These are phyloP conservation scores for Anoplophora glabripennis DNA, from an alignment of 1,140 invertebrate species.

Conservation along the genomic window DNA sequence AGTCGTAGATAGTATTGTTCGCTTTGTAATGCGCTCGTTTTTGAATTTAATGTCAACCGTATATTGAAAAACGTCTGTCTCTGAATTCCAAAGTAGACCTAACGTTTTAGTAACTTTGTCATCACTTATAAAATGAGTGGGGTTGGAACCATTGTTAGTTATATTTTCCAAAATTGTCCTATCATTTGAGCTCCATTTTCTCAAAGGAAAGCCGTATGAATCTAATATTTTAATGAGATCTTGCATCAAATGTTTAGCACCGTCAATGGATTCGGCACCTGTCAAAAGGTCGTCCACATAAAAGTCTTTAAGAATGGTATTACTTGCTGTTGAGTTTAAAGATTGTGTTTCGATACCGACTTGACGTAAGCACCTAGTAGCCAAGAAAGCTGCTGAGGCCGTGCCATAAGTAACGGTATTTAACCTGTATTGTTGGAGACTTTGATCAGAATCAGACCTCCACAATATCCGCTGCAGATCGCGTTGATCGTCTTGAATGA, in stretches of 20 bases:
- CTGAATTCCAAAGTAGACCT: slow-evolving; percentile 19
- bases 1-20: slow-evolving; percentile 1
- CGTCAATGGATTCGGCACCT: slow-evolving; percentile 35
- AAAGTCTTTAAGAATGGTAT: slow-evolving; percentile 44
- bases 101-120: slow-evolving; percentile 32
- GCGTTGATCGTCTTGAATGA: slow-evolving; percentile 33
- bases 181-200: slow-evolving; percentile 37
- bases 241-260: slow-evolving; percentile 15
- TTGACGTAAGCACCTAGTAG: slow-evolving; percentile 40
- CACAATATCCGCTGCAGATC: slow-evolving; percentile 47
- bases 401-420: slow-evolving; percentile 44
- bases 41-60: no score
- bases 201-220: slow-evolving; percentile 26
- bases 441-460: slow-evolving; percentile 26
- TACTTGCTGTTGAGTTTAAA: slow-evolving; percentile 28
- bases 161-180: background rate
- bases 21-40: background rate
- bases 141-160: slow-evolving; percentile 7
- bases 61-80: no score
- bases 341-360: slow-evolving; percentile 27
- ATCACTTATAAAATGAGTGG: slow-evolving; percentile 15
- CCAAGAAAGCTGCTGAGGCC: slow-evolving; percentile 39
- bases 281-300: slow-evolving; percentile 52
- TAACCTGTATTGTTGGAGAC: slow-evolving; percentile 29
- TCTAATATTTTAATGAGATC: slow-evolving; percentile 27